phyloP scores from a whole-genome alignment of 2,113 vertebrate species.

The Uria aalge region DNA sequence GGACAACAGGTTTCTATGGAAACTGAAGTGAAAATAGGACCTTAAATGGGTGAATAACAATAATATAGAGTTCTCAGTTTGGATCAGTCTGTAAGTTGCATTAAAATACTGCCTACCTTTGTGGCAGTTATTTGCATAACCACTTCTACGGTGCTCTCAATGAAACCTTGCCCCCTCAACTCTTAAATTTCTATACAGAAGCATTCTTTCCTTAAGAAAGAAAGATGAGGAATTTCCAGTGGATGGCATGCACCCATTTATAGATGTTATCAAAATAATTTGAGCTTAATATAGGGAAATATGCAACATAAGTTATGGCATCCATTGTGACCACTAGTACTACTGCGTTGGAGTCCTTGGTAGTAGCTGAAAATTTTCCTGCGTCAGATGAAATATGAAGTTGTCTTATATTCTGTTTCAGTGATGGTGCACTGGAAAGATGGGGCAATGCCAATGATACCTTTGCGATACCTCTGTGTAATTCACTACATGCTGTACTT shows the following conservation, averaged over 20 bases:
- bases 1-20: constrained; percentile 71
- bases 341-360: background rate
- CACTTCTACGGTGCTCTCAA: background rate
- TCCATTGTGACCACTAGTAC: background rate
- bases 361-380: background rate
- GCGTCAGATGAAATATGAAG: background rate
- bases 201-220: background rate
- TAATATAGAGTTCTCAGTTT: constrained; percentile 42
- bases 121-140: constrained; percentile 30
- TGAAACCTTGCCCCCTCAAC: background rate
- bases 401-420: background rate
- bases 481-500: background rate
- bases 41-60: constrained; percentile 51
- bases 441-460: background rate
- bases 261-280: background rate
- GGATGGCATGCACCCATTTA: background rate
- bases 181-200: background rate
- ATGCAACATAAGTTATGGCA: background rate
- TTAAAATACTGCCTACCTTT: constrained; percentile 24
- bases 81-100: constrained; percentile 30
- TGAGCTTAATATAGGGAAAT: background rate
- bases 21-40: constrained; percentile 62
- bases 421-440: background rate
- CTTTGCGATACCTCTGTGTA: background rate
- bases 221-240: background rate